These are phyloP conservation scores for Drosophila monieri DNA, from an alignment of 2,888 invertebrate genomes.

Conservation along the genomic window DNA sequence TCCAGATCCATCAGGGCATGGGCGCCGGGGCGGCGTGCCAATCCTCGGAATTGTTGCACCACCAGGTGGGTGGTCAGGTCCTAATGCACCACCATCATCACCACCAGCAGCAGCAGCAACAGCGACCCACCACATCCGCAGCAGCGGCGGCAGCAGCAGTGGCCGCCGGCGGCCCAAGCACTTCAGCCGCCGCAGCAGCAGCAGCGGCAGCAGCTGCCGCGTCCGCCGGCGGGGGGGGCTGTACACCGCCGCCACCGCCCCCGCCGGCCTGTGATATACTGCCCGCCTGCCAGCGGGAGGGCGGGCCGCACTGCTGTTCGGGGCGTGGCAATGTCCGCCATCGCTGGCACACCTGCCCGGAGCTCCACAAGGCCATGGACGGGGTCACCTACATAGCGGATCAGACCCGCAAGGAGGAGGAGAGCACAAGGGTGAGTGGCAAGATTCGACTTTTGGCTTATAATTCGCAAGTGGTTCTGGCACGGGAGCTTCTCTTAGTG, in stretches of 20 bases:
- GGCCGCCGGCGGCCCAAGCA: conserved; percentile 45
- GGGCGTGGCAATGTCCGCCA: conserved; percentile 85
- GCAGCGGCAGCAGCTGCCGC: conserved; percentile 35
- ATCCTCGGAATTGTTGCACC: conserved; percentile 74
- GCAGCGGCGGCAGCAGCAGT: conserved; percentile 46
- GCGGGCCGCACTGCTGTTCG: conserved; percentile 85
- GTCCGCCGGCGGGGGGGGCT: conserved; percentile 50
- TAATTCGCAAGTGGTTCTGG: no score
- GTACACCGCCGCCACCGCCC: conserved; percentile 71
- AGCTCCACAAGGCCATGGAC: conserved; percentile 96
- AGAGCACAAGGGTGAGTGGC: conserved; percentile 92
- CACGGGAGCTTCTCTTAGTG: no score
- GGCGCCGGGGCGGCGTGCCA: conserved; percentile 80
- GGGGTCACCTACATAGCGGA: conserved; percentile 96
- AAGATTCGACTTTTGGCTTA: no score
- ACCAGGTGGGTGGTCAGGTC: conserved; percentile 22
- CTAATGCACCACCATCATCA: conserved; percentile 55
- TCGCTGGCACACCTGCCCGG: conserved; percentile 95
- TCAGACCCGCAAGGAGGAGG: conserved; percentile 95
- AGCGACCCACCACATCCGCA: conserved; percentile 46
- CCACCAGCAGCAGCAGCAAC: conserved; percentile 51
- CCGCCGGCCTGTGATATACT: conserved; percentile 71
- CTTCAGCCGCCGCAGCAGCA: conserved; percentile 55
- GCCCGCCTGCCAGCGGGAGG: conserved; percentile 81
- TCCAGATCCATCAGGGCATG: conserved; percentile 80